Evolutionary conservation across 1,140 invertebrate genomes (phyloP).

Genomic region (Bombyx mandarina): DNA sequence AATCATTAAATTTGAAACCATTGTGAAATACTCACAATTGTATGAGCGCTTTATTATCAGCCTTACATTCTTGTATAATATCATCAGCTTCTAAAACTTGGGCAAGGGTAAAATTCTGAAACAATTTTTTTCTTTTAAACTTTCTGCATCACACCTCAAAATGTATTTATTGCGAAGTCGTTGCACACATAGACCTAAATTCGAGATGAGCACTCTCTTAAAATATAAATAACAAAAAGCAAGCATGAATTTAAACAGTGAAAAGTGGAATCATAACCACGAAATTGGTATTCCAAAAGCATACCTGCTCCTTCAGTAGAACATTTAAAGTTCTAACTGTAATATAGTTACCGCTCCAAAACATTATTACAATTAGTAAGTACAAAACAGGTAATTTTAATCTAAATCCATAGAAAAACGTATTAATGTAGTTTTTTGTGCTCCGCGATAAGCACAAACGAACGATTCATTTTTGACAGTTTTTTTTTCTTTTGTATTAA

Average conservation of each 20-base stretch:
- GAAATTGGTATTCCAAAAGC: slow-evolving; percentile 53
- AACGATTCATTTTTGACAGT: slow-evolving; percentile 56
- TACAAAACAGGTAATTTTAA: slow-evolving; percentile 47
- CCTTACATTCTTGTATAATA: slow-evolving; percentile 95
- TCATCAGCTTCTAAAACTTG: slow-evolving; percentile 95
- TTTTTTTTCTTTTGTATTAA: slow-evolving; percentile 14
- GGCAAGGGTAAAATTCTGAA: slow-evolving; percentile 90
- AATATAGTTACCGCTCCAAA: slow-evolving; percentile 61
- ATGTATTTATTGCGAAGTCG: too few relatives aligned
- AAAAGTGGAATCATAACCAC: slow-evolving; percentile 45
- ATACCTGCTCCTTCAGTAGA: slow-evolving; percentile 59
- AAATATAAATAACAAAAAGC: too few relatives aligned
- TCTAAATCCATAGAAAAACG: slow-evolving; percentile 58
- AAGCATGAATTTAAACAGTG: too few relatives aligned
- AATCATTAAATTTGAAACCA: neutral
- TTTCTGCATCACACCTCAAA: too few relatives aligned
- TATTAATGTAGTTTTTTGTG: slow-evolving; percentile 39
- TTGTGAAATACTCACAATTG: slow-evolving; percentile 86
- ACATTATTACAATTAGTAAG: slow-evolving; percentile 64
- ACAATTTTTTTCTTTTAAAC: slow-evolving; percentile 12
- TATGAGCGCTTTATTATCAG: slow-evolving; percentile 91
- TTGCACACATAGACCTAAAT: too few relatives aligned
- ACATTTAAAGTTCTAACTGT: slow-evolving; percentile 51
- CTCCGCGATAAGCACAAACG: slow-evolving; percentile 45
- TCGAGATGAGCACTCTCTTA: too few relatives aligned